These are phyloP conservation scores for Podarcis cretensis DNA, from an alignment of 2,113 vertebrate species.

Conservation along the genomic window DNA sequence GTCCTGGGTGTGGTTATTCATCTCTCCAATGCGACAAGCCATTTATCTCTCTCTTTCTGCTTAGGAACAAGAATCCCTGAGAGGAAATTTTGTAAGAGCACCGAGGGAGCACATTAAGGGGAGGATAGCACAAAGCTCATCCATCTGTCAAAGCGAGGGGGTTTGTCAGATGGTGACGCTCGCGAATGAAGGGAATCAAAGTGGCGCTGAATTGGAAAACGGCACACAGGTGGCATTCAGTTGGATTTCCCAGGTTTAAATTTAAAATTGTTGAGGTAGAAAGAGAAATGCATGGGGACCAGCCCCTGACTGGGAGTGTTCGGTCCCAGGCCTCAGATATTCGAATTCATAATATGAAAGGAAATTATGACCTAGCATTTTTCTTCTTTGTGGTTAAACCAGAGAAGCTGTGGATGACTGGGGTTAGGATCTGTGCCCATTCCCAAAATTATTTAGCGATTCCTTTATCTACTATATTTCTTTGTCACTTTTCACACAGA, in stretches of 20 bases:
- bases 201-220: neutral
- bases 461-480: neutral
- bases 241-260: neutral
- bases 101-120: rapidly evolving
- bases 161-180: rapidly evolving
- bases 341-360: neutral
- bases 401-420: too few species aligned
- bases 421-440: neutral
- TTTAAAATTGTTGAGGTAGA: neutral
- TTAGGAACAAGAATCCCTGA: rapidly evolving
- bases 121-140: rapidly evolving
- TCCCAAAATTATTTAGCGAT: neutral
- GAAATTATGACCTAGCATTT: neutral
- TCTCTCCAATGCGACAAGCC: neutral
- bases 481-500: neutral
- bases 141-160: rapidly evolving
- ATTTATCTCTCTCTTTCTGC: neutral
- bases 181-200: neutral
- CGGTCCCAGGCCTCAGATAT: neutral
- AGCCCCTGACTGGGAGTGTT: neutral
- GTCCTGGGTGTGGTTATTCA: neutral
- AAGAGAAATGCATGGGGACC: neutral
- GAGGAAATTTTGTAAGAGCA: neutral
- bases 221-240: neutral
- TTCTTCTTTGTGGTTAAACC: neutral